These are phyloP conservation scores for Anas acuta DNA, from an alignment of 2,797 vertebrate genomes.

Conservation along the genomic window DNA sequence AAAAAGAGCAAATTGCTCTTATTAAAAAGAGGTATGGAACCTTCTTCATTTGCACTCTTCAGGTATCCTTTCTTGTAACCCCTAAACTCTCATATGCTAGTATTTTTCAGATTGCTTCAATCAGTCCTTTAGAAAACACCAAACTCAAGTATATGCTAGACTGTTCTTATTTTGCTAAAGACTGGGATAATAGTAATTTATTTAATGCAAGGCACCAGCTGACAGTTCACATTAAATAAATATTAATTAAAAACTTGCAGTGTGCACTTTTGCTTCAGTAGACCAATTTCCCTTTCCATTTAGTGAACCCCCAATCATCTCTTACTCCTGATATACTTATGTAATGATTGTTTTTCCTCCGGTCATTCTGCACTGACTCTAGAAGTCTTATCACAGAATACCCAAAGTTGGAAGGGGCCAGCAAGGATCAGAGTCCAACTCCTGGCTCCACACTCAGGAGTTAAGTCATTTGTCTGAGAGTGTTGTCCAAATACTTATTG, in stretches of 20 bases:
- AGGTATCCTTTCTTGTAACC: not conserved
- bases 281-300: not conserved
- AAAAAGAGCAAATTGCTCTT: not conserved
- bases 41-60: not conserved
- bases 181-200: not conserved
- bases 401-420: not conserved
- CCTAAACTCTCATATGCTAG: not conserved
- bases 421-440: not conserved
- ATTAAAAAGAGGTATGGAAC: not conserved
- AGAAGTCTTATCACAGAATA: not conserved
- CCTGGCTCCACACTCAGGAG: not conserved
- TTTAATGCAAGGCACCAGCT: not conserved
- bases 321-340: not conserved
- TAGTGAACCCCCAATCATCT: not conserved
- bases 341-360: not conserved
- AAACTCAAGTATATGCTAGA: not conserved
- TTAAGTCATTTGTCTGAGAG: not conserved
- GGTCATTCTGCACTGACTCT: not conserved
- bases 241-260: not conserved
- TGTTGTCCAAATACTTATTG: not conserved
- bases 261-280: not conserved
- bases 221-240: not conserved
- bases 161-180: not conserved
- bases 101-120: not conserved
- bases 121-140: not conserved